Conservation (phyloP, 1,140 invertebrate genomes). For the Drosophila melanica region DNA sequence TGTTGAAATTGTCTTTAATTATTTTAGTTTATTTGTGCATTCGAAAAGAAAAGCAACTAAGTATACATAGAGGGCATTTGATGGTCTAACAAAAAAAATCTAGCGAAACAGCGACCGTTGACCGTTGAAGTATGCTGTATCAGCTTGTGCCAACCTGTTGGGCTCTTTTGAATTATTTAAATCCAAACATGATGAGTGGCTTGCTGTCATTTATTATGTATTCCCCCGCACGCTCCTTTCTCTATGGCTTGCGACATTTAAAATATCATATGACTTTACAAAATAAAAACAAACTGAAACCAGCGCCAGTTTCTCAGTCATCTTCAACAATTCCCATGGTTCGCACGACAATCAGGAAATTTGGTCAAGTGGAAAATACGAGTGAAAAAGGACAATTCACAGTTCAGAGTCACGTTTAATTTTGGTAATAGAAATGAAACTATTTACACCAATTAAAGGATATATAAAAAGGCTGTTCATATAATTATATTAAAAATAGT, state of each 20-base stretch:
- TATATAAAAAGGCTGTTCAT: too few relatives aligned
- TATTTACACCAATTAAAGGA: too few relatives aligned
- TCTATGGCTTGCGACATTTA: not conserved
- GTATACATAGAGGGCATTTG: conserved; percentile 18
- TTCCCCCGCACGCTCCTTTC: not conserved
- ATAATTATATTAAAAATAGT: too few relatives aligned
- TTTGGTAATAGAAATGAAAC: not conserved
- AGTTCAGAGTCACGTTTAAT: too few relatives aligned
- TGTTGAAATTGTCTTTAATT: too few relatives aligned
- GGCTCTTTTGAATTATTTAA: conserved; percentile 2
- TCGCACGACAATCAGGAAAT: not conserved
- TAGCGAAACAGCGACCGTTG: conserved; percentile 1
- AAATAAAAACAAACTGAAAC: conserved; percentile 28
- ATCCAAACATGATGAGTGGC: conserved; percentile 17
- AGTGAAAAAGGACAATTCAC: not conserved
- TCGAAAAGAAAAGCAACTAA: too few relatives aligned
- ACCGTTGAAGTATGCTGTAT: conserved; percentile 25
- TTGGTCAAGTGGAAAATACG: not conserved
- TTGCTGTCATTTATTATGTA: conserved; percentile 9
- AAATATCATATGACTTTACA: conserved; percentile 34
- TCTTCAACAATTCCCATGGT: conserved; percentile 1
- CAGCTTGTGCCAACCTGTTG: conserved; percentile 26
- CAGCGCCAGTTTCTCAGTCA: conserved; percentile 13
- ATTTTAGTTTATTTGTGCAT: too few relatives aligned
- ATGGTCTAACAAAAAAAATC: not conserved